Conservation (phyloP, 2,797 vertebrate species). For the Microchirus variegatus region DNA sequence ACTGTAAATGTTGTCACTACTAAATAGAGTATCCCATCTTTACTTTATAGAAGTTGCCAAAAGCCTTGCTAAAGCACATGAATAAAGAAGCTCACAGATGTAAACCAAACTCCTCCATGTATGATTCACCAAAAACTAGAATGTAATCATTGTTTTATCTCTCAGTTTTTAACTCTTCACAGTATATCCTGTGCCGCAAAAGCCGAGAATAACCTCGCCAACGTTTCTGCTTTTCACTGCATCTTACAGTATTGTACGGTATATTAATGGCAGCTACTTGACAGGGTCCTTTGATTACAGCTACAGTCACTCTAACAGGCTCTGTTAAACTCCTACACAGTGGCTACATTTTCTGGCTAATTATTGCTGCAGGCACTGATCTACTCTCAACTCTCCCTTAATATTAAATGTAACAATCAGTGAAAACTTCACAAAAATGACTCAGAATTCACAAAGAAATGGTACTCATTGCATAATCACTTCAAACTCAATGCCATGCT, state of each 20-base stretch:
- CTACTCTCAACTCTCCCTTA: constrained; percentile 19
- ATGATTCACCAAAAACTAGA: too few relatives aligned
- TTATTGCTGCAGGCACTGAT: constrained; percentile 9
- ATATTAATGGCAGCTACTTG: too few relatives aligned
- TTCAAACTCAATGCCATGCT: constrained; percentile 42
- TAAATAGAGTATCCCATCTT: not conserved
- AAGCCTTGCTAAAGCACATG: not conserved
- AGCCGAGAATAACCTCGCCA: fast-evolving
- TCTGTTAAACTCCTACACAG: too few relatives aligned
- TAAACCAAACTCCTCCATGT: not conserved
- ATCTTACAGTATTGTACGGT: too few relatives aligned
- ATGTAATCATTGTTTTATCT: too few relatives aligned
- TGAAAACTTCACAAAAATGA: constrained; percentile 11
- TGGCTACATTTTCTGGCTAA: too few relatives aligned
- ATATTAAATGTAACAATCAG: constrained; percentile 27
- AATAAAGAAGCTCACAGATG: constrained; percentile 1
- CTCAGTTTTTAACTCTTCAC: too few relatives aligned
- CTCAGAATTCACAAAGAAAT: constrained; percentile 19
- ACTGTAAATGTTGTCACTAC: not conserved
- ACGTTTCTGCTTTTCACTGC: too few relatives aligned
- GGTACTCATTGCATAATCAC: constrained; percentile 20
- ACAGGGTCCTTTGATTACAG: too few relatives aligned
- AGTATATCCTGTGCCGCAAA: too few relatives aligned
- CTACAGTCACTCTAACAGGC: too few relatives aligned
- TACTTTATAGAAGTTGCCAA: not conserved